Base-by-base conservation (phyloP, 2,797 vertebrate genomes). In the Pteronotus mesoamericanus region DNA sequence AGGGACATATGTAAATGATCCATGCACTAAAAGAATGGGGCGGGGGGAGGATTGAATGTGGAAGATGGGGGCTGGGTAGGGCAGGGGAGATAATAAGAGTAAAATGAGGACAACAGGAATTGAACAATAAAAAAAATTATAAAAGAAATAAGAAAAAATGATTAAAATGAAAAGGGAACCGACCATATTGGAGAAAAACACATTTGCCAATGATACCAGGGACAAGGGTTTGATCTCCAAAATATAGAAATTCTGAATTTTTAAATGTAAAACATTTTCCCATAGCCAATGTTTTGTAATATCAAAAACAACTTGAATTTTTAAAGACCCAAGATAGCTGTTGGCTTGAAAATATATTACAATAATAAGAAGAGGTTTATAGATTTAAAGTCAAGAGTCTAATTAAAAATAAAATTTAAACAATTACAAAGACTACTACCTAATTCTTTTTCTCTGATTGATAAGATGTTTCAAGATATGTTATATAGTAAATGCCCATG, bases 311-410 rank as follows among this genome's bases (percentile, higher is more conserved):
- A 29, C 42, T 74, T 83, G 4, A 93, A 72, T 77, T 84, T 93
- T 77, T 85, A 64, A 66, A 86, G 42, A 48, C 14, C 4, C 51
- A 68, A 94, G 6, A 42, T 29, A 57, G 4, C 66, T 68, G 42
- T 29, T 74, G 55, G 7, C 14, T 95, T 94, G 66, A 90, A 79
- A 77, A 82, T 82, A 26, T 84, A 83, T 91, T 82, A 53, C 4
- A 75, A n/a, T 51, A 77, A 22, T 68, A 5, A 24, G 1, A 37
- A 84, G 84, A 34, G 3, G 37, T 75, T 90, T 85, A 83, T 39
- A 78, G 19, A 77, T 88, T 93, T 87, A 92, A 80, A 91, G 79
- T 64, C 57, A 89, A 94, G 18, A 77, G 21, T 88, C 95, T 68
- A 92, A 46, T 46, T 64, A 42, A 94, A 77, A 77, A 53, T 51